Percentiles rank a stretch among this genome's conserved stretches.
phyloP scores from a whole-genome alignment of 2,797 vertebrate species.

The Sebastes oblongus region DNA sequence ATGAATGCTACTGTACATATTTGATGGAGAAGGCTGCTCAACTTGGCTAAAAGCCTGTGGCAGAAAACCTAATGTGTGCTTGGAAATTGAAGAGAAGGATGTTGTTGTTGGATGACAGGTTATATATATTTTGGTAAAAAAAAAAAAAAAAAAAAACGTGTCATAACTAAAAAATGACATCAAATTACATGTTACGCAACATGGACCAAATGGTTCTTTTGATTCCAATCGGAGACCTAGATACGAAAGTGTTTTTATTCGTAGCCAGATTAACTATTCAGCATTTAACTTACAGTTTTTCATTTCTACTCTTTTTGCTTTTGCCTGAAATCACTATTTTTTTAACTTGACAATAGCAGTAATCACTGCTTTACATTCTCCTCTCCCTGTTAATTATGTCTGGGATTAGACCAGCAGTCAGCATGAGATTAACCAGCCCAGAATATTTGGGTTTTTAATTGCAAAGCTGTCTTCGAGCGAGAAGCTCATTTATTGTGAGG shows the following conservation, averaged over 20 bases:
- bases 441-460: slow-evolving; percentile 50
- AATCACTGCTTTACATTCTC: slow-evolving; percentile 52
- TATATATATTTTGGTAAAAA: slow-evolving; percentile 5
- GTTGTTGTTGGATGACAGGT: slow-evolving; percentile 5
- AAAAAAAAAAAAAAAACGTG: neutral
- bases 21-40: slow-evolving; percentile 68
- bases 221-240: neutral
- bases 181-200: slow-evolving; percentile 25
- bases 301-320: slow-evolving; percentile 13
- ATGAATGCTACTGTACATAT: slow-evolving; percentile 66
- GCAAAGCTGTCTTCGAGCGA: slow-evolving; percentile 16
- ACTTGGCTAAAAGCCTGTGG: slow-evolving; percentile 77
- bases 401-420: slow-evolving; percentile 41
- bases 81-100: slow-evolving; percentile 29
- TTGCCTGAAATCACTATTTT: slow-evolving; percentile 15
- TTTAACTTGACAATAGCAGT: slow-evolving; percentile 40
- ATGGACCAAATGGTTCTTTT: neutral
- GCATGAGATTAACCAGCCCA: slow-evolving; percentile 4
- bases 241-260: slow-evolving; percentile 10
- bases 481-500: slow-evolving; percentile 20
- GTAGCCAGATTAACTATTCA: slow-evolving; percentile 20
- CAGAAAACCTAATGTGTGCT: slow-evolving; percentile 37
- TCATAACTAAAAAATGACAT: slow-evolving; percentile 20
- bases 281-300: slow-evolving; percentile 10
- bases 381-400: slow-evolving; percentile 46